Base-by-base conservation (phyloP, 2,888 invertebrate genomes). In the Xanthorhoe designata region DNA sequence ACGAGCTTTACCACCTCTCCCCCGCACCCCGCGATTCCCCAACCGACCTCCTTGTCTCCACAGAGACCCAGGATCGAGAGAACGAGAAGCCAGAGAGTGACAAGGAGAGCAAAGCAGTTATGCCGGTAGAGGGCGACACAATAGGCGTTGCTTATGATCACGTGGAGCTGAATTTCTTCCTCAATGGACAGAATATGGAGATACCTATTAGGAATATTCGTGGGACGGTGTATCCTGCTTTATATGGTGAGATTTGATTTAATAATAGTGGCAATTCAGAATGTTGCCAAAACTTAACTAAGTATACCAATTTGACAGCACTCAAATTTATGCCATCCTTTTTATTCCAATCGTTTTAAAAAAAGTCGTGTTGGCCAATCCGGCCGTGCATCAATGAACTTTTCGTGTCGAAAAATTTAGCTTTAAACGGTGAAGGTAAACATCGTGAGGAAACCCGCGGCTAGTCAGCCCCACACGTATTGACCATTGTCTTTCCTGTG, bases 141-240 rank as follows among this genome's bases (percentile, higher is more conserved):
- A 95, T 99, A 78, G 99, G 99, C 24, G 94, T 99, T 42, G 96
- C 98, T 0, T 99, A 97, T 86, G 99, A 99, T 86, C 99, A 99
- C 86, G 96, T 99, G 66, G 98, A 99, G 82, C 91, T 99, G 66
- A 98, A 98, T 86, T 98, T 99, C 93, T 99, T 96, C 88, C 92
- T 98, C 49, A 99, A 99, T 91, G 99, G 99, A 1, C 96, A 96
- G 82, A 96, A 96, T 78, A 94, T 98, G 81, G 97, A 98, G 78
- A 95, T 96, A 77, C 97, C 98, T 18, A 95, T 99, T 52, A 95
- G 97, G 71, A 98, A 97, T 89, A 96, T 99, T 70, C 97, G 97
- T 83, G 99, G 98, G 71, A 96, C 97, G 1, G 96, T 98, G 1
- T 99, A 96, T 91, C 99, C 99, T 32, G 97, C 97, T 29, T 95